phyloP scores from a whole-genome alignment of 2,113 vertebrate genomes.

The Salvator merianae region DNA sequence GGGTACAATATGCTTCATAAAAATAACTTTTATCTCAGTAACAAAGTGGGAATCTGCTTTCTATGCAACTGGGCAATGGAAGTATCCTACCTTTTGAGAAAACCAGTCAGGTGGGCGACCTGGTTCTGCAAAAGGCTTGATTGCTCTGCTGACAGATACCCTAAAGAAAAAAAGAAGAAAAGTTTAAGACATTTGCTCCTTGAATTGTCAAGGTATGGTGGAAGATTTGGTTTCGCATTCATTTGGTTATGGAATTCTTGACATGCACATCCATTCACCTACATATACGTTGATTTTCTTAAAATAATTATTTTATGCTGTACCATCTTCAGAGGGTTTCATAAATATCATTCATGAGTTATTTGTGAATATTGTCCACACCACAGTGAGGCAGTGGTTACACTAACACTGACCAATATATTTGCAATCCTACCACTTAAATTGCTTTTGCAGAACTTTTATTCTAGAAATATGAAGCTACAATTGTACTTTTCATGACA shows the following conservation, averaged over 20 bases:
- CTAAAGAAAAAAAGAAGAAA: constrained; percentile 65
- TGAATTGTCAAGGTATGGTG: neutral
- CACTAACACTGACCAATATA: too few species aligned
- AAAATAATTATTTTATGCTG: neutral
- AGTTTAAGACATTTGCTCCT: neutral
- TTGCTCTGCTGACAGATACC: constrained; percentile 98
- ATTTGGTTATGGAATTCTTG: neutral
- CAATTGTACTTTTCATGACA: neutral
- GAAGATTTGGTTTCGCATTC: neutral
- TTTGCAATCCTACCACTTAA: too few species aligned
- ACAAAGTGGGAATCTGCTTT: neutral
- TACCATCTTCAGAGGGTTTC: too few species aligned
- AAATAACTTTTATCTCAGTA: neutral
- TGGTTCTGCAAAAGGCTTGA: constrained; percentile 96
- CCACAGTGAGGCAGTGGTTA: too few species aligned
- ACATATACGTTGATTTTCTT: neutral
- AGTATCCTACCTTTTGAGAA: constrained; percentile 89
- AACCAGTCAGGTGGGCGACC: constrained; percentile 98
- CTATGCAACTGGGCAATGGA: neutral
- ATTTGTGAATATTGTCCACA: too few species aligned
- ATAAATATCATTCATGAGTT: too few species aligned
- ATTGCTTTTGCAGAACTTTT: too few species aligned
- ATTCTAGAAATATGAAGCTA: neutral
- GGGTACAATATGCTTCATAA: neutral
- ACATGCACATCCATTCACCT: too few species aligned